Percentiles rank a stretch among this genome's conserved stretches.
Conservation (phyloP, 2,888 invertebrate genomes). For the Cybosia mesomella region DNA sequence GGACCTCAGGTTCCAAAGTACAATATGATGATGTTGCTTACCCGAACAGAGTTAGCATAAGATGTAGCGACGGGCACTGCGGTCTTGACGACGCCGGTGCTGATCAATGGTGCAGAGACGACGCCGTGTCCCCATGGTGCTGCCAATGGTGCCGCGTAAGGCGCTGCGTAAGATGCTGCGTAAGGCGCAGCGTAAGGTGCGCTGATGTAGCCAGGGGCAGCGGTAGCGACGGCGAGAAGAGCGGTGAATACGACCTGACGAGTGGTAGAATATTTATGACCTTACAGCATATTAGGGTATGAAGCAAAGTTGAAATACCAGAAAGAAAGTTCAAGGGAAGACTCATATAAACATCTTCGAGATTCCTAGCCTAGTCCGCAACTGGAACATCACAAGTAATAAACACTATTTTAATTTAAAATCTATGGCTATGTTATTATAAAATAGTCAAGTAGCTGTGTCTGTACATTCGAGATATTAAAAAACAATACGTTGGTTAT, state of each 20-base stretch:
- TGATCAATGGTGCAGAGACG: constrained; percentile 71
- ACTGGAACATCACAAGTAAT: too few relatives aligned
- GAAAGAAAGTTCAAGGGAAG: too few relatives aligned
- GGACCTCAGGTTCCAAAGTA: too few relatives aligned
- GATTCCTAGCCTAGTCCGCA: too few relatives aligned
- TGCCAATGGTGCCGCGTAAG: constrained; percentile 69
- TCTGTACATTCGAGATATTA: too few relatives aligned
- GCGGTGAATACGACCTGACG: constrained; percentile 84
- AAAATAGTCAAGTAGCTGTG: too few relatives aligned
- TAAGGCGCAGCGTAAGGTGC: constrained; percentile 70
- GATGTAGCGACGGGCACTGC: constrained; percentile 88
- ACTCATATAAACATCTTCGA: too few relatives aligned
- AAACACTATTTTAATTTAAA: too few relatives aligned
- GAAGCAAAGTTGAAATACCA: too few relatives aligned
- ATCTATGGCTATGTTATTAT: too few relatives aligned
- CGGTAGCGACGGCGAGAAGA: constrained; percentile 76
- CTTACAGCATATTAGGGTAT: too few relatives aligned
- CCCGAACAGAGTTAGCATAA: constrained; percentile 89
- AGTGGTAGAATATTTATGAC: neutral
- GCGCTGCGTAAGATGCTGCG: constrained; percentile 58
- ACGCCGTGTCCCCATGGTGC: constrained; percentile 64
- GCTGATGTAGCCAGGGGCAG: constrained; percentile 78
- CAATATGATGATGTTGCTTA: constrained; percentile 55
- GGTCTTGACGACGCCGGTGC: constrained; percentile 80
- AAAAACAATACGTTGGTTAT: too few relatives aligned